phyloP scores from a whole-genome alignment of 2,888 invertebrate genomes.

The Cetonia aurata region DNA sequence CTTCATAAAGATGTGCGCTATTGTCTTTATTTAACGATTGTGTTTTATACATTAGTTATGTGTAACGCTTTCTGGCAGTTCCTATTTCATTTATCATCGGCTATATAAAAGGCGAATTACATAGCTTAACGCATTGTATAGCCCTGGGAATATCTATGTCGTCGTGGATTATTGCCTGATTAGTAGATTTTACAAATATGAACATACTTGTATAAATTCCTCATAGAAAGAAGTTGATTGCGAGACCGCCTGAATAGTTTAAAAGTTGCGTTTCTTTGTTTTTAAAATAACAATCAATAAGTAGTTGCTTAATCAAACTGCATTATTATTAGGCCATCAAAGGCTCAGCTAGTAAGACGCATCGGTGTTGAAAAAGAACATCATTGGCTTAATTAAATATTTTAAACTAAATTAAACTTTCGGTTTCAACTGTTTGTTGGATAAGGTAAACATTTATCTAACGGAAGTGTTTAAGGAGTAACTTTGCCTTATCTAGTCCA shows the following conservation, averaged over 20 bases:
- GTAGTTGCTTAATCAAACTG: conserved; percentile 10
- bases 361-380: neutral
- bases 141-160: neutral
- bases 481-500: too few relatives aligned
- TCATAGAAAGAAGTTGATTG: too few relatives aligned
- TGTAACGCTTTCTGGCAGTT: conserved; percentile 42
- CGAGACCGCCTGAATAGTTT: conserved; percentile 8
- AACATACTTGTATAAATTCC: conserved; percentile 8
- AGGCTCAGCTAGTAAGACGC: neutral
- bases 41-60: conserved; percentile 43
- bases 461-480: too few relatives aligned
- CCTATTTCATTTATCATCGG: conserved; percentile 44
- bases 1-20: conserved; percentile 45
- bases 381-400: neutral
- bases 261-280: conserved; percentile 6
- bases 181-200: conserved; percentile 33
- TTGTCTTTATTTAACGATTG: conserved; percentile 44
- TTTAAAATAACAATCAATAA: conserved; percentile 14
- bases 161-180: conserved; percentile 22
- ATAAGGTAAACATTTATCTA: too few relatives aligned
- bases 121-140: conserved; percentile 8
- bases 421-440: too few relatives aligned
- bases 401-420: too few relatives aligned
- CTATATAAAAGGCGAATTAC: conserved; percentile 10
- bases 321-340: neutral